Percentiles rank a stretch among this genome's conserved stretches.
phyloP scores from a whole-genome alignment of 2,113 vertebrate genomes.

The Crypturellus undulatus region DNA sequence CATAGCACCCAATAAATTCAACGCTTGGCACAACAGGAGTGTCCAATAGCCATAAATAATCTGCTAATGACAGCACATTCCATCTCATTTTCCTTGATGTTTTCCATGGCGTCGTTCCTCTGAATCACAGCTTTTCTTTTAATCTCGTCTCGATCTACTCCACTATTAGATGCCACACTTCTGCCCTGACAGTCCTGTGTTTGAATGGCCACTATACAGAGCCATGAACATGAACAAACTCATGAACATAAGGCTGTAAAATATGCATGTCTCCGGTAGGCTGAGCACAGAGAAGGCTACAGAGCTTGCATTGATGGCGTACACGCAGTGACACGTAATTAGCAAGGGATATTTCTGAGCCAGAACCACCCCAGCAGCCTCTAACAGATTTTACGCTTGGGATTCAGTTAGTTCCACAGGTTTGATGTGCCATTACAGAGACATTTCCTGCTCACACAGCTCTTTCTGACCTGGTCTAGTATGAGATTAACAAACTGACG shows the following conservation, averaged over 20 bases:
- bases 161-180: background rate
- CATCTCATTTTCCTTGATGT: conserved; percentile 50
- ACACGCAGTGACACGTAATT: background rate
- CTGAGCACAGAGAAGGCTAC: background rate
- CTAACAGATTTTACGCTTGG: background rate
- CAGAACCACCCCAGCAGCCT: background rate
- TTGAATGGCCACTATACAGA: conserved; percentile 33
- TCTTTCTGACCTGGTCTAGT: conserved; percentile 45
- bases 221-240: background rate
- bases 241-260: background rate
- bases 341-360: background rate
- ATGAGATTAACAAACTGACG: background rate
- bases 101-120: conserved; percentile 39
- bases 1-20: background rate
- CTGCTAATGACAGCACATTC: conserved; percentile 49
- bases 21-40: conserved; percentile 4
- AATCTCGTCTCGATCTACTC: conserved; percentile 40
- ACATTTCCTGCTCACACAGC: background rate
- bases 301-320: background rate
- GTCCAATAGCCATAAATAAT: conserved; percentile 39
- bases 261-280: background rate
- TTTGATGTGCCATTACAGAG: conserved; percentile 23
- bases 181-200: background rate
- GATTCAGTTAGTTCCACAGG: conserved; percentile 14
- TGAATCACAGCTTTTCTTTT: conserved; percentile 60